Evolutionary conservation across 2,888 invertebrate genomes (phyloP).

Genomic region (Folsomia candida): DNA sequence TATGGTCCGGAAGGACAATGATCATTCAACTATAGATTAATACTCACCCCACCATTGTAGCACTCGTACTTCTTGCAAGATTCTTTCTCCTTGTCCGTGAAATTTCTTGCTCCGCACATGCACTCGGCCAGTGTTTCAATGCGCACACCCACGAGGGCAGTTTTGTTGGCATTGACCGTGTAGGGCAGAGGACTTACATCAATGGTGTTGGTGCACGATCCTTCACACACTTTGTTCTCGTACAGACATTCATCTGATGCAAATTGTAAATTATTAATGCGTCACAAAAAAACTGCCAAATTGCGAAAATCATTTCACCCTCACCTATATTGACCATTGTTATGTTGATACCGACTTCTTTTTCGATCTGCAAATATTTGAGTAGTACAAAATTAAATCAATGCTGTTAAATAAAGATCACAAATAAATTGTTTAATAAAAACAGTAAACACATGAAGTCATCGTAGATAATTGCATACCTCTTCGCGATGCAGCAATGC

Average conservation of each 20-base stretch:
- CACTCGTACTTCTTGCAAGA: conserved; percentile 87
- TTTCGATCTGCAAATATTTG: conserved; percentile 66
- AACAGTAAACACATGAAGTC: too few relatives aligned
- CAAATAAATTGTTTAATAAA: too few relatives aligned
- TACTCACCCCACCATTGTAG: conserved; percentile 96
- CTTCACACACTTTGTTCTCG: conserved; percentile 92
- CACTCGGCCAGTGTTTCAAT: conserved; percentile 90
- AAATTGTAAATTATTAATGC: too few relatives aligned
- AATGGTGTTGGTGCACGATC: conserved; percentile 89
- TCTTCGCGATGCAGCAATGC: conserved; percentile 89
- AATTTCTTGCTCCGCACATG: conserved; percentile 89
- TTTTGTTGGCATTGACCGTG: conserved; percentile 96
- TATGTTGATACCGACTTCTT: conserved; percentile 90
- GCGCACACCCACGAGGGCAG: conserved; percentile 91
- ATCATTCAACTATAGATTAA: too few relatives aligned
- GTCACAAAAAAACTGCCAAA: not conserved
- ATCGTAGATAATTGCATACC: conserved; percentile 56
- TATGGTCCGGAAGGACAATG: too few relatives aligned
- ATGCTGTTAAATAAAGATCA: conserved; percentile 6
- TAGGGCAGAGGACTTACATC: conserved; percentile 79
- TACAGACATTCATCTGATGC: conserved; percentile 95
- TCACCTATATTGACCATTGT: conserved; percentile 70
- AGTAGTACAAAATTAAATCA: conserved; percentile 20
- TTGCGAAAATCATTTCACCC: too few relatives aligned
- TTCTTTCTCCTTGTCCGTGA: conserved; percentile 81